Evolutionary conservation across 2,113 vertebrate genomes (phyloP).

Genomic region (Naja naja): DNA sequence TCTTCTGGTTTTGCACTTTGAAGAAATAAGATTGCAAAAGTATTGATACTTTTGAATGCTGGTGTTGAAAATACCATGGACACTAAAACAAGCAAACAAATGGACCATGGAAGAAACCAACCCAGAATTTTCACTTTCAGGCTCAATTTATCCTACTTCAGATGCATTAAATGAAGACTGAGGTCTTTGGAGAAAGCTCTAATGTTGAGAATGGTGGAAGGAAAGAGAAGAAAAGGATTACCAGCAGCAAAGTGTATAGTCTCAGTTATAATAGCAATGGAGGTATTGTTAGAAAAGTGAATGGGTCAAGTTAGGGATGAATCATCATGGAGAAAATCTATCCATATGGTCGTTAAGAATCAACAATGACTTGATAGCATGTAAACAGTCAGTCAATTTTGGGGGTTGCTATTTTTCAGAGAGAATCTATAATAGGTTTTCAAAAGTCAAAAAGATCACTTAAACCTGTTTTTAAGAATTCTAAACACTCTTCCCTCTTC

Average conservation of each 20-base stretch:
- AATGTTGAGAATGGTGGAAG: neutral
- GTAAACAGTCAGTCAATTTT: neutral
- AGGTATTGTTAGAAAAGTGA: neutral
- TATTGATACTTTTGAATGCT: neutral
- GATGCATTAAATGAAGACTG: neutral
- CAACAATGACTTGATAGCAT: neutral
- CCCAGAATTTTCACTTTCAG: neutral
- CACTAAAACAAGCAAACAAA: neutral
- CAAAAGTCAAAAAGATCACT: neutral
- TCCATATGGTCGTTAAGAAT: neutral
- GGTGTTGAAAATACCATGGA: neutral
- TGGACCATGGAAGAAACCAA: neutral
- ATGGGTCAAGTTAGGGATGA: neutral
- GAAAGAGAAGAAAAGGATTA: neutral
- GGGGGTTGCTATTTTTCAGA: neutral
- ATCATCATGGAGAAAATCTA: neutral
- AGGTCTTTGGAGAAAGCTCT: neutral
- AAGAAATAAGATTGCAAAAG: neutral
- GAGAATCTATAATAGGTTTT: neutral
- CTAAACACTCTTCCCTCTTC: neutral
- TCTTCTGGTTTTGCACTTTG: neutral
- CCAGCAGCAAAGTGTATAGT: neutral
- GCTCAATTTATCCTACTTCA: neutral
- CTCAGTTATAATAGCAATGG: neutral
- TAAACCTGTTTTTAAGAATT: neutral